Base-by-base conservation (phyloP, 2,888 invertebrate species). In the Gasteruption jaculator region DNA sequence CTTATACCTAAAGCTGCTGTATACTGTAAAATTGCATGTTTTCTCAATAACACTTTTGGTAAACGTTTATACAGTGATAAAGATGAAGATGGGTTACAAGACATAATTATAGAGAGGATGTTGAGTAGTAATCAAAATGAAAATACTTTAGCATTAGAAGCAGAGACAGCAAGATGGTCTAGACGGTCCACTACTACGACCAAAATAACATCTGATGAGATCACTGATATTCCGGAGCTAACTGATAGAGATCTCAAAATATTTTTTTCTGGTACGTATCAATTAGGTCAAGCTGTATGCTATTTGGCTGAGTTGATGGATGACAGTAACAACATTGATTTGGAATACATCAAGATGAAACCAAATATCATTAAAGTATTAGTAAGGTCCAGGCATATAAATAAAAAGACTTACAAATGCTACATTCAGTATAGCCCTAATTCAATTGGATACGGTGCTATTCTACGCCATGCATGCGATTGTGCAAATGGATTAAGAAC, bases 231-330 rank as follows among this genome's bases (percentile, higher is more conserved):
- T 18, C 41, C 48, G 8, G 50, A 51, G 26, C 10, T 51, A 33
- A 45, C 41, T 19, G 41, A 49, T 35, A 31, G 25, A 35, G 38
- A 48, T n/a, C 33, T 52, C 14, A 48, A 43, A 27, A 43, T 52
- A 12, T 25, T 52, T 30, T 52, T 52, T 31, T 35, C 52, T 10
- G 49, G 48, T 4, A 36, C 49, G 4, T 52, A 52, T 36, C 52
- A 52, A 32, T 26, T 48, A 19, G 32, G 33, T 10, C 48, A 46
- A 41, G 32, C 45, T 24, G 46, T 48, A 14, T 48, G 35, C 8
- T 50, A 50, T 20, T 24, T 50, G 16, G 49, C 50, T 8, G 46
- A 50, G 30, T 30, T 44, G 22, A 21, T 43, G 11, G 21, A 43
- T 12, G 42, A 49, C 10, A 33, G 46, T n/a, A 32, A 29, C 26